phyloP scores from a whole-genome alignment of 2,797 vertebrate species.

The Thamnophis elegans region DNA sequence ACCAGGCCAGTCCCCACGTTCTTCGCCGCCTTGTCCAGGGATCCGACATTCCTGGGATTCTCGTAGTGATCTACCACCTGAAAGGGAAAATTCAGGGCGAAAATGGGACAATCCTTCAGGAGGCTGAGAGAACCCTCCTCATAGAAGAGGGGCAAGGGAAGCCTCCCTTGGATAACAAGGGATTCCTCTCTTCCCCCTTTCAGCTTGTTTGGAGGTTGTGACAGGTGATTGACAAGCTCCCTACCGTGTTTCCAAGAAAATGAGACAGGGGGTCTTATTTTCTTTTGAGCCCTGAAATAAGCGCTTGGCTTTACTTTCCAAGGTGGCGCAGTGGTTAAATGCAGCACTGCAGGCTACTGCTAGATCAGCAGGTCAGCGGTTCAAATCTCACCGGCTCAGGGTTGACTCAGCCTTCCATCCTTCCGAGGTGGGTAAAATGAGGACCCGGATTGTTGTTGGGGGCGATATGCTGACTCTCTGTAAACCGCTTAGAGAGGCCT shows the following conservation, averaged over 20 bases:
- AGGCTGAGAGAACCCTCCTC: background rate
- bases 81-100: slow-evolving; percentile 14
- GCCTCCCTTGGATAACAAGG: rapidly evolving
- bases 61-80: slow-evolving; percentile 98
- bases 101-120: background rate
- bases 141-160: background rate
- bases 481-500: too few species aligned
- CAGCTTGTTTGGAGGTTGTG: background rate
- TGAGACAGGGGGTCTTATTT: too few species aligned
- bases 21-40: slow-evolving; percentile 86
- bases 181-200: background rate
- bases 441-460: too few species aligned
- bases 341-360: too few species aligned
- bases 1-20: slow-evolving; percentile 97
- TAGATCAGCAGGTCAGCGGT: too few species aligned
- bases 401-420: too few species aligned
- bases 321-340: too few species aligned
- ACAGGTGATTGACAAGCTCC: background rate
- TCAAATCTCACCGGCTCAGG: too few species aligned
- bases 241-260: background rate
- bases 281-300: too few species aligned
- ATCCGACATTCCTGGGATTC: slow-evolving; percentile 94
- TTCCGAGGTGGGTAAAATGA: too few species aligned
- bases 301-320: too few species aligned
- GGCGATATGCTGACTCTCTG: too few species aligned